phyloP scores from a whole-genome alignment of 2,113 vertebrate species.

The Trachemys scripta region DNA sequence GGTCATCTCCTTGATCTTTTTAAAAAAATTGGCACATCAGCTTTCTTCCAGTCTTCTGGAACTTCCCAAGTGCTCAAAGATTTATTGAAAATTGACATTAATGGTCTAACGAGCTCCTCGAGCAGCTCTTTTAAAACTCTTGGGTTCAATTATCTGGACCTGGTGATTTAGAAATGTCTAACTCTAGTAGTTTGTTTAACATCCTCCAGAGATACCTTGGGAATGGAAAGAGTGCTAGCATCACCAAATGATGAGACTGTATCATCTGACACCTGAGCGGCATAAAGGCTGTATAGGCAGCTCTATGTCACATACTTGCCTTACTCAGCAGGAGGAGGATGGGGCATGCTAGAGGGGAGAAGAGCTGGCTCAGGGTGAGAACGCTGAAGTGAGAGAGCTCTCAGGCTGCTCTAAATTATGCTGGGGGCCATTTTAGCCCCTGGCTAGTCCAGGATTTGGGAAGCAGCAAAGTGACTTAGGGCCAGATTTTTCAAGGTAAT shows the following conservation, averaged over 20 bases:
- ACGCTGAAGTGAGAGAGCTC: not conserved
- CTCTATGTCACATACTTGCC: not conserved
- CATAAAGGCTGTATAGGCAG: not conserved
- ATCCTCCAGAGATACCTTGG: not conserved
- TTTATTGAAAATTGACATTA: not conserved
- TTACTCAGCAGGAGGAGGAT: not conserved
- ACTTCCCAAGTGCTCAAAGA: not conserved
- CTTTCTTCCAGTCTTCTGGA: not conserved
- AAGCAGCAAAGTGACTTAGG: not conserved
- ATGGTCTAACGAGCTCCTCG: not conserved
- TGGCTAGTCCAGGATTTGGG: not conserved
- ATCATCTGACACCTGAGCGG: not conserved
- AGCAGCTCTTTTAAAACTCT: not conserved
- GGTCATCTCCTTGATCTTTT: no score
- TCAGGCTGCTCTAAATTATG: not conserved
- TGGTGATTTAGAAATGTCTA: not conserved
- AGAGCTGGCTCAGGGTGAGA: not conserved
- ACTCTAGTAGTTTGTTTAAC: not conserved
- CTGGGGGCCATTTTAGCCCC: not conserved
- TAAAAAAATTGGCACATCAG: not conserved
- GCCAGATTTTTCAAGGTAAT: not conserved
- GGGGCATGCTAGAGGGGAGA: not conserved
- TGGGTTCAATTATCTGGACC: not conserved
- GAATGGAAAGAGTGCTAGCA: no score
- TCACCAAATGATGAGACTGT: not conserved